Evolutionary conservation across 2,113 vertebrate species (phyloP).

Genomic region (Aegithalos caudatus): DNA sequence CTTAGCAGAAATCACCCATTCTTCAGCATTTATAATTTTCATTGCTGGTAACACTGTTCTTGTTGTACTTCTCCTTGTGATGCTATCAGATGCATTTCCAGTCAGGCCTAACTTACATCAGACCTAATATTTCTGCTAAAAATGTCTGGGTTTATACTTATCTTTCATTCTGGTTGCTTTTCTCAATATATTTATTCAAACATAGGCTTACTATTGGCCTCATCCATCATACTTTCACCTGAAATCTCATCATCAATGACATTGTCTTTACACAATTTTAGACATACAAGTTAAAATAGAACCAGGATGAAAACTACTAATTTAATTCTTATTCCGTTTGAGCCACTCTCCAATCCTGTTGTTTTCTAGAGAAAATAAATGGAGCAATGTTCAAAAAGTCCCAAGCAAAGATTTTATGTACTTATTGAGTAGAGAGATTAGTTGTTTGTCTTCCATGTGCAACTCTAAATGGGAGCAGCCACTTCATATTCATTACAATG

Average conservation of each 20-base stretch:
- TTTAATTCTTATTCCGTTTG: background rate
- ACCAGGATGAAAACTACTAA: background rate
- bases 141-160: background rate
- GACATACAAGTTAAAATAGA: background rate
- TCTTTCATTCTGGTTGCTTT: background rate
- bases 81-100: background rate
- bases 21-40: background rate
- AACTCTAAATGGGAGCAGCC: background rate
- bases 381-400: background rate
- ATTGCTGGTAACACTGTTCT: background rate
- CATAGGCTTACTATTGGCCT: background rate
- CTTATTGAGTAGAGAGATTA: background rate
- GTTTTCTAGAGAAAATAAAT: background rate
- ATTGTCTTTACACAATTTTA: background rate
- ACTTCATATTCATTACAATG: background rate
- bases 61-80: background rate
- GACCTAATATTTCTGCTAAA: background rate
- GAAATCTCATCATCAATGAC: background rate
- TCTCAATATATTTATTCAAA: background rate
- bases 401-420: background rate
- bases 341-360: background rate
- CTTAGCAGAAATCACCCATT: background rate
- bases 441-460: rapidly evolving
- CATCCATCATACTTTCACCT: background rate
- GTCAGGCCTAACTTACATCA: background rate